A percentile compares a stretch with the other conserved stretches of the same genome.
These are phyloP conservation scores for Gorsachius goisagi DNA, from an alignment of 2,113 vertebrate genomes.

Conservation along the genomic window DNA sequence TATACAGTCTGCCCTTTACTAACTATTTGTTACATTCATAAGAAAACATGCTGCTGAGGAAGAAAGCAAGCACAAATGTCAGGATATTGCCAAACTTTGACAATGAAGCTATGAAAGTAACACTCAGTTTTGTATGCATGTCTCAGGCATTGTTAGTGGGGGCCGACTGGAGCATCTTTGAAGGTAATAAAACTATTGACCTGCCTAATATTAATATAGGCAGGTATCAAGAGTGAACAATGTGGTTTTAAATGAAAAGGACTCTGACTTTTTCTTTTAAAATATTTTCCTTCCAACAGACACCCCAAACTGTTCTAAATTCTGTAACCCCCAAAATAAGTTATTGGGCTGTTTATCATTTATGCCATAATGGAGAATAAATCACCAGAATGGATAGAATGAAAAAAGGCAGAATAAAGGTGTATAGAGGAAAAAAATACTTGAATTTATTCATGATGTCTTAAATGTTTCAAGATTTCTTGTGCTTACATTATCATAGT, in stretches of 20 bases:
- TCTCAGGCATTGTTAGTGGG: not conserved
- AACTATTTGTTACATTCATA: not conserved
- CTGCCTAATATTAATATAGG: not conserved
- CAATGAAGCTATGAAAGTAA: not conserved
- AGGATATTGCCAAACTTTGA: not conserved
- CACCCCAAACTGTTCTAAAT: not conserved
- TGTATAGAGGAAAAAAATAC: not conserved
- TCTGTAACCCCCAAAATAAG: not conserved
- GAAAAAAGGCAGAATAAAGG: not conserved
- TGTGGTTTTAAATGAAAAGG: not conserved
- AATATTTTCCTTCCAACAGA: not conserved
- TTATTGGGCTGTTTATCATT: not conserved
- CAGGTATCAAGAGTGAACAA: not conserved
- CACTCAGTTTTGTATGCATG: not conserved
- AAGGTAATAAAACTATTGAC: not conserved
- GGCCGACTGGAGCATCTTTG: not conserved
- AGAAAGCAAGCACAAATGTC: not conserved
- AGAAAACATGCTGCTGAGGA: not conserved
- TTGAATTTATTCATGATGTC: not conserved
- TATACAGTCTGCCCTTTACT: not conserved
- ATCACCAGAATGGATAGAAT: not conserved
- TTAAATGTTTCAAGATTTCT: not conserved
- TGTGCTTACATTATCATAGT: not conserved
- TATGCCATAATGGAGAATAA: not conserved
- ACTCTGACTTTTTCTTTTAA: not conserved